These are phyloP conservation scores for Diadophis punctatus DNA, from an alignment of 2,113 vertebrate genomes.

Conservation along the genomic window DNA sequence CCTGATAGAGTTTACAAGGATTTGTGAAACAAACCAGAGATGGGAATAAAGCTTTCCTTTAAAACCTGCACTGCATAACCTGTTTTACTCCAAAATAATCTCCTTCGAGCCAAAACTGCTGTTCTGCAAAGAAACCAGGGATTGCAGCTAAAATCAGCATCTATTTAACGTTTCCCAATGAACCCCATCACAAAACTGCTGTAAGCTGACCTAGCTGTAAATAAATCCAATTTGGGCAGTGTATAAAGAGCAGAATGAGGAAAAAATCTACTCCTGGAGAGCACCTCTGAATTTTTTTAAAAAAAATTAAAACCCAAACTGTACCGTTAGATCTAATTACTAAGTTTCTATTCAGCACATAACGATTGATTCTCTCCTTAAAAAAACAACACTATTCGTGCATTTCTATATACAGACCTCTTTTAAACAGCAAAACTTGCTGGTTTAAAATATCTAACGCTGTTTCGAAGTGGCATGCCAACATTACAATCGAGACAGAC, in stretches of 20 bases:
- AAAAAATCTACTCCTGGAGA: background rate
- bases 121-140: background rate
- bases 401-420: background rate
- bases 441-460: accelerated
- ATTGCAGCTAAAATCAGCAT: background rate
- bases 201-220: background rate
- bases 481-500: slow-evolving; percentile 20
- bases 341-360: slow-evolving; percentile 27
- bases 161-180: background rate
- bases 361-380: background rate
- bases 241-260: background rate
- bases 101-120: background rate
- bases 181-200: background rate
- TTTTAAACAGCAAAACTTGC: background rate
- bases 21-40: slow-evolving; percentile 51
- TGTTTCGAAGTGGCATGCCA: background rate
- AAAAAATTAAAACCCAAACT: slow-evolving; percentile 18
- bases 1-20: slow-evolving; percentile 39
- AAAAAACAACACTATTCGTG: background rate
- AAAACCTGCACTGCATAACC: background rate
- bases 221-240: background rate
- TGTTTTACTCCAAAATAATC: background rate
- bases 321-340: slow-evolving; percentile 7
- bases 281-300: background rate
- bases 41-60: slow-evolving; percentile 43